Base-by-base conservation (phyloP, 2,888 invertebrate genomes). In the Drosophila greeni region DNA sequence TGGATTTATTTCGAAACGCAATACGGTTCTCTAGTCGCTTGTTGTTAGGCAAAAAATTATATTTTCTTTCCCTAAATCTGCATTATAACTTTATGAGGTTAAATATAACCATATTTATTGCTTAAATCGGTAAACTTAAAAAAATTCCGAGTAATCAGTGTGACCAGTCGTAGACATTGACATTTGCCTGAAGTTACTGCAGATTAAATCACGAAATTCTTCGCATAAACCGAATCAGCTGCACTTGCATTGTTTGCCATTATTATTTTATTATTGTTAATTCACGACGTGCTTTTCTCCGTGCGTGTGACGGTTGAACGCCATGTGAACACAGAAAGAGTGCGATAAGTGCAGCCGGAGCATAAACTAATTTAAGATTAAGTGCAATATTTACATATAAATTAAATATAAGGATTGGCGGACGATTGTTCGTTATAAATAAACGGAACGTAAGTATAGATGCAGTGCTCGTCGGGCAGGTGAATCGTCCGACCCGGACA, bases 301-400 rank as follows among this genome's bases (percentile, higher is more conserved):
- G 49, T 24, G 18, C 31, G 14, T 29, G 34, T 31, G 34, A 24
- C 42, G 14, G 23, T 11, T 16, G 26, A 29, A 36, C 51, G 39
- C 31, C 20, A 61, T 62, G 61, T 51, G 61, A 62, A 14, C 36
- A 43, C 42, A 31, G n/a, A 33, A 42, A 42, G 11, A 51, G 42
- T 36, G 31, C 29, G 3, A 36, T 11, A n/a, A 42, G 61, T 61
- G 61, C 52, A 37, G 51, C 34, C 42, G 24, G 11, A 31, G 61
- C 42, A 42, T 36, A 31, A 51, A 36, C 40, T 62, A 43, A 43
- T 43, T 40, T 52, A 61, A 42, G 31, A 43, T 52, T 43, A 62
- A 51, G 61, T 62, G 61, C 61, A 62, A 62, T 62, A 62, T 43
- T 43, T 62, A 61, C 52, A 33, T 42, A 49, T 36, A 34, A 31